Conservation (phyloP, 2,797 vertebrate genomes). For the Hippocampus kuda region DNA sequence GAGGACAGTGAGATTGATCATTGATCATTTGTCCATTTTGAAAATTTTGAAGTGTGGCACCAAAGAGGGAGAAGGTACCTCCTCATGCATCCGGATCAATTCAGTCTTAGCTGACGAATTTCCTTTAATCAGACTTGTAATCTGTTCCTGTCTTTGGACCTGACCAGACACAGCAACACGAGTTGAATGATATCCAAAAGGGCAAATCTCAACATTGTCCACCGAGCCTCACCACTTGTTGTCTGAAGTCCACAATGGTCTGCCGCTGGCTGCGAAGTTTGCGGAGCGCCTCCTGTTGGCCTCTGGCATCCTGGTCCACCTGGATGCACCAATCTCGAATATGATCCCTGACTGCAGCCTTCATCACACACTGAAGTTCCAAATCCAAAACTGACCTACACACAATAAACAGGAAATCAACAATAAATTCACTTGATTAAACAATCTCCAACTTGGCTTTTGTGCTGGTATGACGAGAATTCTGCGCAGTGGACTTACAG, state of each 20-base stretch:
- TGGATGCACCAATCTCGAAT: slow-evolving; percentile 52
- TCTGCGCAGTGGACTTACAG: slow-evolving; percentile 35
- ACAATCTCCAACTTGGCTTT: too few species aligned
- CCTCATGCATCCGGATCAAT: slow-evolving; percentile 49
- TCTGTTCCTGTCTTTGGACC: slow-evolving; percentile 68
- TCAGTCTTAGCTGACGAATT: slow-evolving; percentile 66
- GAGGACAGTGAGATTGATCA: background rate
- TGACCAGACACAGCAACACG: slow-evolving; percentile 29
- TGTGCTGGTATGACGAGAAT: background rate
- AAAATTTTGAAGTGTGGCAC: background rate
- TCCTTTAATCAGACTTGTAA: slow-evolving; percentile 69
- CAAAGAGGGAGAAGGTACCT: slow-evolving; percentile 40
- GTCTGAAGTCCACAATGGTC: slow-evolving; percentile 67
- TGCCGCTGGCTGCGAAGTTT: slow-evolving; percentile 63
- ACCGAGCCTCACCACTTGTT: slow-evolving; percentile 59
- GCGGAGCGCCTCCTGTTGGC: slow-evolving; percentile 51
- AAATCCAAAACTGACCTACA: slow-evolving; percentile 62
- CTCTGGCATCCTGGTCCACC: slow-evolving; percentile 53
- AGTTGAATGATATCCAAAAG: slow-evolving; percentile 5
- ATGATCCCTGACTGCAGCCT: slow-evolving; percentile 53
- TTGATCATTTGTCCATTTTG: background rate
- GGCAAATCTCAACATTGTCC: background rate
- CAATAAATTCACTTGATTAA: background rate
- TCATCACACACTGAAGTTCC: slow-evolving; percentile 63
- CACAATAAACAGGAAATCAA: slow-evolving; percentile 1